A percentile compares a stretch with the other conserved stretches of the same genome.
phyloP scores from a whole-genome alignment of 1,140 invertebrate genomes.

The Harpegnathos saltator region DNA sequence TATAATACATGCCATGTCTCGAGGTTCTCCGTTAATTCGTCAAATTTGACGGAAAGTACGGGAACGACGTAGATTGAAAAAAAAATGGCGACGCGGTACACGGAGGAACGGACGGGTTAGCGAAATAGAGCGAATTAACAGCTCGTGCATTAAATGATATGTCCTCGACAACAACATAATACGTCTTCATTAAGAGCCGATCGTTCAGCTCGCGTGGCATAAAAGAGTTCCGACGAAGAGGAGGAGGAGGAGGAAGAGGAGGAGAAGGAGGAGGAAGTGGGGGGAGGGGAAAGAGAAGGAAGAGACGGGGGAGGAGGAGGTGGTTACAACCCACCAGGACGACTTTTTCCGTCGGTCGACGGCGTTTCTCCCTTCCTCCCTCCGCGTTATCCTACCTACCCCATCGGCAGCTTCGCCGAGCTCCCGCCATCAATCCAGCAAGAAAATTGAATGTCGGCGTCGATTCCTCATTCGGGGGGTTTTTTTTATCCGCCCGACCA shows the following conservation, averaged over 20 bases:
- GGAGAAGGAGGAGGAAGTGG: no score
- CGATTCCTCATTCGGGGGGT: constrained; percentile 64
- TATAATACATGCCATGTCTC: no score
- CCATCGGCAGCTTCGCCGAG: neutral
- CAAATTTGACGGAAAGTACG: no score
- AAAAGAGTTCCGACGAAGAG: constrained; percentile 60
- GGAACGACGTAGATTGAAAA: no score
- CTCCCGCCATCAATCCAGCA: constrained; percentile 50
- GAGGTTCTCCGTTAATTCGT: no score
- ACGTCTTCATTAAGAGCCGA: constrained; percentile 74
- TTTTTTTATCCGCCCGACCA: constrained; percentile 31
- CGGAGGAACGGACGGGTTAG: neutral
- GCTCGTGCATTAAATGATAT: constrained; percentile 66
- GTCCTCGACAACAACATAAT: constrained; percentile 65
- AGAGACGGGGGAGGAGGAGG: no score
- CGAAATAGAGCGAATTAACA: constrained; percentile 56
- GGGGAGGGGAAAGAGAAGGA: no score
- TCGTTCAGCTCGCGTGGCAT: constrained; percentile 73
- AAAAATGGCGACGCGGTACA: no score
- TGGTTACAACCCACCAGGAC: constrained; percentile 57
- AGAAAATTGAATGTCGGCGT: constrained; percentile 74
- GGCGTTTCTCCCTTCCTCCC: constrained; percentile 25
- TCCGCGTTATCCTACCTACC: neutral
- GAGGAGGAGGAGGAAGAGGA: neutral
- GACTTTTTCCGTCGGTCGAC: constrained; percentile 61